A percentile compares a stretch with the other conserved stretches of the same genome.
These are phyloP conservation scores for Parascotia fuliginaria DNA, from an alignment of 2,888 invertebrate genomes.

Conservation along the genomic window DNA sequence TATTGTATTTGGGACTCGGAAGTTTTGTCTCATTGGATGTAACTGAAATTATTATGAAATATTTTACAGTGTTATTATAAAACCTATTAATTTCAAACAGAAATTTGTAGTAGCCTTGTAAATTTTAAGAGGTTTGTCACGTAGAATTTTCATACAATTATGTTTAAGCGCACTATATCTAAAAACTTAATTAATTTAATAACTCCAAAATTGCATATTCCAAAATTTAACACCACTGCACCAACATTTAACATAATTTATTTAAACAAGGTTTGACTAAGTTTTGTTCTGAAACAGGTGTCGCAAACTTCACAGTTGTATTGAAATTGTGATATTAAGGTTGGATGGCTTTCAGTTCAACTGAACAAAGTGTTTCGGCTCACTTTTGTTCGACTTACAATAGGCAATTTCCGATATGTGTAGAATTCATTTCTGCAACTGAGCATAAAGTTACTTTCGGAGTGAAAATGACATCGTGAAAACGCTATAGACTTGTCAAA, in stretches of 20 bases:
- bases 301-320: constrained; percentile 20
- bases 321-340: constrained; percentile 27
- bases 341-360: constrained; percentile 21
- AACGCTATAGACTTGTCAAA: constrained; percentile 1
- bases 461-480: constrained; percentile 14
- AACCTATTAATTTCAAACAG: too few relatives aligned
- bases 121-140: neutral
- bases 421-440: constrained; percentile 35
- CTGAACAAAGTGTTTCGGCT: constrained; percentile 19
- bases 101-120: neutral
- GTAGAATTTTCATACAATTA: neutral
- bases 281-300: constrained; percentile 31
- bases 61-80: too few relatives aligned
- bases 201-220: neutral
- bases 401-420: constrained; percentile 42
- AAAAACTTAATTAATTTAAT: neutral
- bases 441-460: constrained; percentile 21
- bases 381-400: constrained; percentile 34
- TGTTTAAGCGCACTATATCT: neutral
- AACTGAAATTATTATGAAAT: too few relatives aligned
- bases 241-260: constrained; percentile 9
- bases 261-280: constrained; percentile 22
- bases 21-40: too few relatives aligned
- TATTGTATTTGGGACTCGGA: too few relatives aligned
- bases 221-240: constrained; percentile 9